A percentile compares a stretch with the other conserved stretches of the same genome.
Evolutionary conservation across 2,888 invertebrate genomes (phyloP).

Genomic region (Cartodere bifasciata): DNA sequence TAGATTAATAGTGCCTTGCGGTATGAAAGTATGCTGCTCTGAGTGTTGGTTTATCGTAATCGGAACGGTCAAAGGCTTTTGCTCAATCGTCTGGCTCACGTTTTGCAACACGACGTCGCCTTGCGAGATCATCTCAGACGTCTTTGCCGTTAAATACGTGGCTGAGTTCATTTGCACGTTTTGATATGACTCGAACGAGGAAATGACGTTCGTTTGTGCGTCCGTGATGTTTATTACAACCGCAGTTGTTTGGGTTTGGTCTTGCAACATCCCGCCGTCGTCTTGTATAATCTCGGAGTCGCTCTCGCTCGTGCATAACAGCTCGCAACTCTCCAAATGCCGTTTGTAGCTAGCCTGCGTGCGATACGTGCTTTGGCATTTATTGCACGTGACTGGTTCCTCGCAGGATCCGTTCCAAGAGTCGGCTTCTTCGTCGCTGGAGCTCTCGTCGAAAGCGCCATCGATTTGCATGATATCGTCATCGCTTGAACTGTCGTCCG

Average conservation of each 20-base stretch:
- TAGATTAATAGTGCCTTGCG: too few species aligned
- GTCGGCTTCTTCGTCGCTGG: constrained; percentile 33
- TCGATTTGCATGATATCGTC: constrained; percentile 45
- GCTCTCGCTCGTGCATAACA: constrained; percentile 68
- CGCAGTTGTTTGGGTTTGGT: constrained; percentile 1
- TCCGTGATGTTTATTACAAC: constrained; percentile 7
- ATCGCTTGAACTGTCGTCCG: constrained; percentile 38
- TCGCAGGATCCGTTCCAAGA: constrained; percentile 39
- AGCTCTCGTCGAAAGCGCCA: constrained; percentile 39
- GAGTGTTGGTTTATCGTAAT: too few species aligned
- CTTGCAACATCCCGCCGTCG: constrained; percentile 5
- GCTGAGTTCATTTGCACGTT: constrained; percentile 15
- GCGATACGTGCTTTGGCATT: constrained; percentile 78
- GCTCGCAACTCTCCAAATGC: constrained; percentile 65
- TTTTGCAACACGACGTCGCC: too few species aligned
- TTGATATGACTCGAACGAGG: constrained; percentile 29
- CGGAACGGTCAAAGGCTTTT: too few species aligned
- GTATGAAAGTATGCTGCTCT: too few species aligned
- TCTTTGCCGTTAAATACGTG: constrained; percentile 6
- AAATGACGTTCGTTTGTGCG: constrained; percentile 25
- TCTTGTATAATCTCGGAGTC: constrained; percentile 49
- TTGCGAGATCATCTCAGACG: too few species aligned
- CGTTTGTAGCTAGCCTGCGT: constrained; percentile 71
- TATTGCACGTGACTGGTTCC: constrained; percentile 71
- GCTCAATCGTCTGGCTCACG: too few species aligned